Conservation (phyloP, 1,140 invertebrate species). For the Varroa destructor region DNA sequence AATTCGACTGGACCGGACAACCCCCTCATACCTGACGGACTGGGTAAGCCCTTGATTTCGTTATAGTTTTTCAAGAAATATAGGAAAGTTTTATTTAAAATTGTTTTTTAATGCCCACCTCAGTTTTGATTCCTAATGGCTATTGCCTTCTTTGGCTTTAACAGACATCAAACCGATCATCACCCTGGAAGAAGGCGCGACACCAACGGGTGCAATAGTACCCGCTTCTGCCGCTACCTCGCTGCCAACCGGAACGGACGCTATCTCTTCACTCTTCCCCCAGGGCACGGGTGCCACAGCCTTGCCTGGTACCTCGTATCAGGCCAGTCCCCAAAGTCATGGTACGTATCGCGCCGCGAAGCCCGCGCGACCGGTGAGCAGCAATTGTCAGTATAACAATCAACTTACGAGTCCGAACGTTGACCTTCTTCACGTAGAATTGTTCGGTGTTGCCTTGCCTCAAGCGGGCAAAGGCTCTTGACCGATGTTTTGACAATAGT, state of each 20-base stretch:
- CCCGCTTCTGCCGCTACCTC: constrained; percentile 18
- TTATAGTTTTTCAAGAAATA: not conserved
- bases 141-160: not conserved
- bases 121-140: not conserved
- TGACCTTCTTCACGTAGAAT: not conserved
- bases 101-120: not conserved
- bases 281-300: constrained; percentile 23
- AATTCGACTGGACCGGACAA: constrained; percentile 28
- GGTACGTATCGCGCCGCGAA: constrained; percentile 27
- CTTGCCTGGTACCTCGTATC: constrained; percentile 26
- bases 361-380: constrained; percentile 1
- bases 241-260: constrained; percentile 24
- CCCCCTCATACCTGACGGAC: constrained; percentile 26
- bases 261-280: constrained; percentile 26
- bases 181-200: constrained; percentile 27
- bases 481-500: not conserved
- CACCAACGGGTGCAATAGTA: constrained; percentile 12
- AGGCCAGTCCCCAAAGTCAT: constrained; percentile 29
- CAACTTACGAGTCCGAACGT: not conserved
- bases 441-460: not conserved
- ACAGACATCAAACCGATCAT: constrained; percentile 27
- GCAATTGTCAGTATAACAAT: not conserved
- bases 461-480: not conserved
- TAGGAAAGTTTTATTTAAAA: not conserved
- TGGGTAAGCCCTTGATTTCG: not conserved